Percentiles rank a stretch among this genome's conserved stretches.
Evolutionary conservation across 2,113 vertebrate genomes (phyloP).

Genomic region (Caranx ignobilis): DNA sequence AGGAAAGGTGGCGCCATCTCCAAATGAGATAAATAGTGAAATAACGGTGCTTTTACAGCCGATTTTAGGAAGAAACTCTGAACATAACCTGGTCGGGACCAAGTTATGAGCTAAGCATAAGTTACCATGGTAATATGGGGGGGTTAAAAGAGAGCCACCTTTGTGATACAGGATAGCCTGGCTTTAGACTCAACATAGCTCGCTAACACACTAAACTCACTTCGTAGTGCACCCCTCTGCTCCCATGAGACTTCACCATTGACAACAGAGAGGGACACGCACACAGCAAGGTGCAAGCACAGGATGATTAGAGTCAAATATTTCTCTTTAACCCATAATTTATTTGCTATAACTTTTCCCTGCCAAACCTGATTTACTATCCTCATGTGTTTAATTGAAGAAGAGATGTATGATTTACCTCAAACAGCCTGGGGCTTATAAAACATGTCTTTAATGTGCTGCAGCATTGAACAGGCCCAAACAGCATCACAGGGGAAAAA

Average conservation of each 20-base stretch:
- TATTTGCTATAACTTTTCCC: background rate
- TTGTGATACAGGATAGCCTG: too few species aligned
- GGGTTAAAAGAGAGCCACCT: too few species aligned
- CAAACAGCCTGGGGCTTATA: constrained; percentile 25
- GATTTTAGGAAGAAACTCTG: too few species aligned
- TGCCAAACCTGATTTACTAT: constrained; percentile 34
- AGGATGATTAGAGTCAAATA: constrained; percentile 3
- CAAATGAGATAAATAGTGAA: too few species aligned
- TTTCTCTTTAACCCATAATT: background rate
- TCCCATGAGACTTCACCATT: constrained; percentile 39
- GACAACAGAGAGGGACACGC: constrained; percentile 5
- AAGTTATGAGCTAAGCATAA: too few species aligned
- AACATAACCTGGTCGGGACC: too few species aligned
- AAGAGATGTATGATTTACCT: constrained; percentile 23
- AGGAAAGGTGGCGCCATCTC: too few species aligned
- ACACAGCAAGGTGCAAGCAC: background rate
- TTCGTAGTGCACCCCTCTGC: background rate
- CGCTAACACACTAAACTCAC: too few species aligned
- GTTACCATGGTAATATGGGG: too few species aligned
- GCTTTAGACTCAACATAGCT: too few species aligned
- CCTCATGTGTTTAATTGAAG: constrained; percentile 20
- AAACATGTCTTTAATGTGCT: constrained; percentile 16
- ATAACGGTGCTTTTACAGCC: too few species aligned
- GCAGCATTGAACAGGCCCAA: constrained; percentile 27
- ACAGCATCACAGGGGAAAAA: constrained; percentile 14